A percentile compares a stretch with the other conserved stretches of the same genome.
Evolutionary conservation across 2,888 invertebrate species (phyloP).

Genomic region (Clistopyga incitator): DNA sequence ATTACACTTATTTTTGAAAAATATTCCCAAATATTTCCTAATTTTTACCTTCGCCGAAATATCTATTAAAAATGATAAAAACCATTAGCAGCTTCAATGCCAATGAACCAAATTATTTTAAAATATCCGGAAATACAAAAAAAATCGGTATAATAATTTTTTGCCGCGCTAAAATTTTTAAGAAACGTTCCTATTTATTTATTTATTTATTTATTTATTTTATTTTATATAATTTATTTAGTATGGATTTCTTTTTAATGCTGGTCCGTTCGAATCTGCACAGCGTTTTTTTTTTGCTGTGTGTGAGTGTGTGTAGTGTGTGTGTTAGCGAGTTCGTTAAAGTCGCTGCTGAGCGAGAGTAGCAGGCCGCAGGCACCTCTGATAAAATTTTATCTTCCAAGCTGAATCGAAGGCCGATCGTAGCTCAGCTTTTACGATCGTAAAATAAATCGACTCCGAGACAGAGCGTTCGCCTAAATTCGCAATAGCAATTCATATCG

Average conservation of each 20-base stretch:
- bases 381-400: constrained; percentile 46
- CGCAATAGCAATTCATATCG: constrained; percentile 2
- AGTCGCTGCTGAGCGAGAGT: constrained; percentile 44
- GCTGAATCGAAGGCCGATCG: constrained; percentile 30
- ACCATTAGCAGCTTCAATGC: no score
- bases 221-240: constrained; percentile 33
- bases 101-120: no score
- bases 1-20: no score
- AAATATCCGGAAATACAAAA: no score
- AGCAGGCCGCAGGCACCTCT: constrained; percentile 35
- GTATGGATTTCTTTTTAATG: constrained; percentile 36
- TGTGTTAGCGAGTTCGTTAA: constrained; percentile 45
- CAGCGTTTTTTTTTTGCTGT: constrained; percentile 21
- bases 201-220: constrained; percentile 31
- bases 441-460: background rate
- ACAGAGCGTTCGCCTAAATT: constrained; percentile 46
- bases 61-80: no score
- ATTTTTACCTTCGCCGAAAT: no score
- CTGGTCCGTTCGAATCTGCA: constrained; percentile 51
- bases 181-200: background rate
- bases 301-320: constrained; percentile 14
- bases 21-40: no score
- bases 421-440: constrained; percentile 8
- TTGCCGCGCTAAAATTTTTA: no score
- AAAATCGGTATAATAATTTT: no score